These are phyloP conservation scores for Eubucco bourcierii DNA, from an alignment of 2,113 vertebrate genomes.

Conservation along the genomic window DNA sequence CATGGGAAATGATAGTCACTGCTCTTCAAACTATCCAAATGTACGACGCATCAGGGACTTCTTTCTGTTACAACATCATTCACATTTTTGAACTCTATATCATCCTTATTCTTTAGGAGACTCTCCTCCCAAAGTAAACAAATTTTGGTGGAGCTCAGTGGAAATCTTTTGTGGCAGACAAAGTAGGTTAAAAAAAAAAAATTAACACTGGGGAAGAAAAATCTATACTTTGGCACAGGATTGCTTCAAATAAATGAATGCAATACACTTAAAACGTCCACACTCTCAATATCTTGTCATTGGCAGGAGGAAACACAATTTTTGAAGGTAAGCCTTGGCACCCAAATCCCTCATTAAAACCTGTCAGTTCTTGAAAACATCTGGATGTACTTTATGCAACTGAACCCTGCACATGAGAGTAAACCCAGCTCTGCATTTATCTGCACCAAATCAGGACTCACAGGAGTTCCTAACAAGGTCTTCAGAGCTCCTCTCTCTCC, in stretches of 20 bases:
- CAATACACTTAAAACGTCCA: not conserved
- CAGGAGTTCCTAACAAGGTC: not conserved
- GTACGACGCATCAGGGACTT: conserved; percentile 21
- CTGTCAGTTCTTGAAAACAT: not conserved
- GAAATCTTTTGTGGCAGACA: conserved; percentile 8
- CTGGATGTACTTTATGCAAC: conserved; percentile 11
- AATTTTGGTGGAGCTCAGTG: conserved; percentile 37
- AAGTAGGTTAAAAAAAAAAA: not conserved
- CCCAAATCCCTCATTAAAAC: not conserved
- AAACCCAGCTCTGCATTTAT: fast-evolving
- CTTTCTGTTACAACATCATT: conserved; percentile 9
- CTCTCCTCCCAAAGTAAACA: conserved; percentile 55
- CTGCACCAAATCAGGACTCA: not conserved
- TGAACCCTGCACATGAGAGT: fast-evolving
- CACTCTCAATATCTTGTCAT: not conserved
- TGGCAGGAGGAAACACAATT: not conserved
- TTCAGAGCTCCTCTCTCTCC: not conserved
- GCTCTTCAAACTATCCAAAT: not conserved
- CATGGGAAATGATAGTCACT: not conserved
- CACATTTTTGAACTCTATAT: conserved; percentile 50
- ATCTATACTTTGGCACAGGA: not conserved
- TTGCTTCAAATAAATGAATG: not conserved
- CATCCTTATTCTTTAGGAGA: conserved; percentile 25
- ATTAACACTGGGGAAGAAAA: not conserved
- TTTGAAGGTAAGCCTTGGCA: not conserved